A percentile compares a stretch with the other conserved stretches of the same genome.
phyloP scores from a whole-genome alignment of 2,797 vertebrate genomes.

The Margarornis squamiger region DNA sequence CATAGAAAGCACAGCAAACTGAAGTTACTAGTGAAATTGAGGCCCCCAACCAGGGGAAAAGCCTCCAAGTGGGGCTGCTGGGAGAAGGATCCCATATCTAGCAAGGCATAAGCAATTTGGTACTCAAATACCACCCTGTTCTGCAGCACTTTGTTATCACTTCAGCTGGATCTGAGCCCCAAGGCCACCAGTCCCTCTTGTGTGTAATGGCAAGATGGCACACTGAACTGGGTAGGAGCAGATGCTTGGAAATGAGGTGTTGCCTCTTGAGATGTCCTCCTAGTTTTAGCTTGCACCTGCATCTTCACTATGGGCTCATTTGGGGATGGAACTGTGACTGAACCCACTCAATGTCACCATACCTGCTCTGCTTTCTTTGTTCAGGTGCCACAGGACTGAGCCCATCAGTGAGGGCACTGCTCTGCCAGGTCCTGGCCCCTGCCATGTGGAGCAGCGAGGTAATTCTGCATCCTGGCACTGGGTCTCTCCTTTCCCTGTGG shows the following conservation, averaged over 20 bases:
- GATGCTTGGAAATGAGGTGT: not conserved
- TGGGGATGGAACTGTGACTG: not conserved
- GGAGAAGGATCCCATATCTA: not conserved
- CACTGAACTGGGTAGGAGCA: not conserved
- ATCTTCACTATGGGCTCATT: not conserved
- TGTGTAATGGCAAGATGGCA: not conserved
- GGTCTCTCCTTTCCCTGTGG: not conserved
- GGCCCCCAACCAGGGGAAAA: not conserved
- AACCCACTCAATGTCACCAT: rapidly evolving
- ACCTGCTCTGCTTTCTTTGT: not conserved
- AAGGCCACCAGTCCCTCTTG: rapidly evolving
- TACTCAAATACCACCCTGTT: not conserved
- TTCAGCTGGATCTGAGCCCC: not conserved
- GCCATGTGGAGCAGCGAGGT: rapidly evolving
- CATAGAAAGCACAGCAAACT: not conserved
- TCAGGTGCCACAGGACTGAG: not conserved
- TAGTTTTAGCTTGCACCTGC: not conserved
- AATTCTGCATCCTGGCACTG: not conserved
- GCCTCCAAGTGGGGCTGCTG: not conserved
- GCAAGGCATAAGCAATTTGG: not conserved
- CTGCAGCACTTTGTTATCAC: not conserved
- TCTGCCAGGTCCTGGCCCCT: not conserved
- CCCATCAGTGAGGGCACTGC: not conserved
- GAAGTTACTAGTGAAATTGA: rapidly evolving
- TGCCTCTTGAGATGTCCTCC: not conserved